These are phyloP conservation scores for Rhineura floridana DNA, from an alignment of 2,113 vertebrate species.

Conservation along the genomic window DNA sequence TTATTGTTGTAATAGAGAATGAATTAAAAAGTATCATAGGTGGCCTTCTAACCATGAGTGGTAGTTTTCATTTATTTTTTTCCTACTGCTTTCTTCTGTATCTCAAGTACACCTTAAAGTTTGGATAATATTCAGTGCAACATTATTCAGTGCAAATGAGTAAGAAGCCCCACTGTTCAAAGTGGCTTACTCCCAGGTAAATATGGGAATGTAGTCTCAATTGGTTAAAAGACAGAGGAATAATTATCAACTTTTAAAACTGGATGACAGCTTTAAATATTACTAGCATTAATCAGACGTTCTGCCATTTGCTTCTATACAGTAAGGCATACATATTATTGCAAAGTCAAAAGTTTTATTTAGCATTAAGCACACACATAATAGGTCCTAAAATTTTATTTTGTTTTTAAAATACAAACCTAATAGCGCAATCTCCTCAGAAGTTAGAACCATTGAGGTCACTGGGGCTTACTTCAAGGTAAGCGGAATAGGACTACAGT, in stretches of 20 bases:
- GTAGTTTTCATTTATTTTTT: neutral
- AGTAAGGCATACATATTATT: conserved; percentile 51
- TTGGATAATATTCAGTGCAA: too few species aligned
- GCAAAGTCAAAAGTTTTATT: conserved; percentile 57
- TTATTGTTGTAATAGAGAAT: neutral
- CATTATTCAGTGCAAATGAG: too few species aligned
- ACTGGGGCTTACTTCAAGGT: too few species aligned
- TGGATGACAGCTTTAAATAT: neutral
- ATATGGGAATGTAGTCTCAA: neutral
- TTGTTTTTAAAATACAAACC: neutral
- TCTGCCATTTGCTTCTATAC: conserved; percentile 57
- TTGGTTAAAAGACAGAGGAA: neutral
- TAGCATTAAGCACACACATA: conserved; percentile 2
- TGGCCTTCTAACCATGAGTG: neutral
- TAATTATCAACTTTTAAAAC: neutral
- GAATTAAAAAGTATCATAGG: neutral
- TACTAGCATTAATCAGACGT: conserved; percentile 45
- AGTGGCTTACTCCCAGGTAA: neutral
- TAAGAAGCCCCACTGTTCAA: neutral
- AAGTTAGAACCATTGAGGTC: too few species aligned
- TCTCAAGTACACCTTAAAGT: neutral
- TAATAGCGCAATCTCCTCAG: neutral
- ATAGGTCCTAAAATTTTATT: neutral
- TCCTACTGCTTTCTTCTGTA: neutral
- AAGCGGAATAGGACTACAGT: too few species aligned